Base-by-base conservation (phyloP, 2,888 invertebrate genomes). In the Rotaria socialis region DNA sequence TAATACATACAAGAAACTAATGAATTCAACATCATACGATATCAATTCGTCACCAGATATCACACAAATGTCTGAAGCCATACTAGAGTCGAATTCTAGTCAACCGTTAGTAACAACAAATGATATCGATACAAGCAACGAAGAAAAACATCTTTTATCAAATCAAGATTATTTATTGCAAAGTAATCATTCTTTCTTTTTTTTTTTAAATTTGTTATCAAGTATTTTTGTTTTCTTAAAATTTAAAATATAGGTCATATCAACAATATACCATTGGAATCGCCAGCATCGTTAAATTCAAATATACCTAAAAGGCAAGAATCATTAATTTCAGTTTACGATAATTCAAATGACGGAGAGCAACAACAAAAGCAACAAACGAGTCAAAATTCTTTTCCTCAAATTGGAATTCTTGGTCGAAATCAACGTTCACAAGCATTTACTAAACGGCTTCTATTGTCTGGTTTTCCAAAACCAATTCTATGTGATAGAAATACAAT, bases 301-400 rank as follows among this genome's bases (percentile, higher is more conserved):
- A 14, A 14, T 10, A 11, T 47, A 80, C 19, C n/a, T 3, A n/a
- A 43, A 80, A 47, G 47, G 5, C 80, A 47, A 47, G 47, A 80
- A 47, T 80, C 80, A 6, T 80, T 80, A 80, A 24, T 80, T 16
- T 80, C 80, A 14, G 80, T 80, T 47, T 80, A 80, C 47, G 80
- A 80, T 43, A 80, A 80, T 80, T 80, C 80, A 2, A 80, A 80
- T 80, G 75, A 80, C 14, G 75, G 75, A n/a, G 75, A 43, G 43
- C 67, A 67, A 67, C 67, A 67, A 35, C 35, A 16, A 67, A 24
- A 60, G 10, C 58, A 58, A 11, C 58, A 67, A 67, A 16, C 19
- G 0, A 19, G 1, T 67, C 16, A 35, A 19, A 67, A 67, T 27
- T 67, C 35, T 35, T 35, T 19, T 1, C 35, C 67, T 35, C 8